Evolutionary conservation across 2,797 vertebrate species (phyloP).

Genomic region (Sebastes trivittatus): DNA sequence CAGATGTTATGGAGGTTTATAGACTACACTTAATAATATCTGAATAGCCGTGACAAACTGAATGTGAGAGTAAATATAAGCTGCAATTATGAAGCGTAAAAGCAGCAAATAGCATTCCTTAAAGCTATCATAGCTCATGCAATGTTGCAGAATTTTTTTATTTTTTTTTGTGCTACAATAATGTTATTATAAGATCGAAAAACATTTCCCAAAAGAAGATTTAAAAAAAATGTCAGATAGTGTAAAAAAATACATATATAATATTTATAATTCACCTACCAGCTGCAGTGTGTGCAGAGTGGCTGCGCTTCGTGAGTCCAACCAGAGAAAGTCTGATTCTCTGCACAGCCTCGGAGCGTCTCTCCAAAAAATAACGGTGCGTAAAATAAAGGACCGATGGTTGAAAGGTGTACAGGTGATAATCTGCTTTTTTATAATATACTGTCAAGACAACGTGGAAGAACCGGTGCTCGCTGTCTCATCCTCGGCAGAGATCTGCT

Average conservation of each 20-base stretch:
- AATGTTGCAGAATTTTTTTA: background rate
- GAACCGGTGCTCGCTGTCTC: background rate
- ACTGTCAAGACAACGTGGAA: background rate
- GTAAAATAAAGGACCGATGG: background rate
- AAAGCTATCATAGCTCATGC: background rate
- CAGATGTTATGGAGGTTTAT: background rate
- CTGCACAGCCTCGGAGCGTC: constrained; percentile 5
- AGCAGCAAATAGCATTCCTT: background rate
- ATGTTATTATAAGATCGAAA: background rate
- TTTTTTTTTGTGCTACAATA: background rate
- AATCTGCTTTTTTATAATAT: background rate
- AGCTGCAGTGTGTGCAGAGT: background rate
- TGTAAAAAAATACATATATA: background rate
- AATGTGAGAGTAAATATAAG: background rate
- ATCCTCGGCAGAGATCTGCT: too few relatives aligned
- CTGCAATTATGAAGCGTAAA: background rate
- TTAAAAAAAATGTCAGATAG: background rate
- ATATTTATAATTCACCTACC: constrained; percentile 21
- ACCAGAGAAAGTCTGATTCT: constrained; percentile 25
- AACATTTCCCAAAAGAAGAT: background rate
- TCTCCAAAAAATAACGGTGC: constrained; percentile 18
- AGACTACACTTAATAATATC: background rate
- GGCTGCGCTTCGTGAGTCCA: constrained; percentile 22
- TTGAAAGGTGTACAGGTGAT: constrained; percentile 1
- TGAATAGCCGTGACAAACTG: background rate